phyloP scores from a whole-genome alignment of 1,140 invertebrate genomes.

The Zaprionus kolodkinae region DNA sequence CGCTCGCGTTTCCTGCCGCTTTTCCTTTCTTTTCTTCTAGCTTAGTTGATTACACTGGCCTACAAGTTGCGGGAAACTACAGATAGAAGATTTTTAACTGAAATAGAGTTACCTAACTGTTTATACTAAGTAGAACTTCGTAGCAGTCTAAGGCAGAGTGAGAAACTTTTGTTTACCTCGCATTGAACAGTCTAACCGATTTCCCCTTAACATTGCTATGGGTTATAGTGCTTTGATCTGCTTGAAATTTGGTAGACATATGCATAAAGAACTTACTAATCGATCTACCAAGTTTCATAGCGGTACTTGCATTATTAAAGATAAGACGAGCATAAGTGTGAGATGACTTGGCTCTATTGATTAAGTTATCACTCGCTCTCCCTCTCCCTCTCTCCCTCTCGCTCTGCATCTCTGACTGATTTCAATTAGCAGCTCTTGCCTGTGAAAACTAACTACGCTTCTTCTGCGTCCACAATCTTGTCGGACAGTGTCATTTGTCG shows the following conservation, averaged over 20 bases:
- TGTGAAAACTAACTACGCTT: not conserved
- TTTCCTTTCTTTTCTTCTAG: slow-evolving; percentile 19
- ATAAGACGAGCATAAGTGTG: not conserved
- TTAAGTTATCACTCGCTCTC: not conserved
- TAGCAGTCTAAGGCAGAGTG: too few species aligned
- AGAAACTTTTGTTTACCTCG: not conserved
- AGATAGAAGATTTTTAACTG: not conserved
- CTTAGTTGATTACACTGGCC: slow-evolving; percentile 46
- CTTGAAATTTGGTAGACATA: not conserved
- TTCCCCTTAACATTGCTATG: not conserved
- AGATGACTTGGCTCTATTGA: not conserved
- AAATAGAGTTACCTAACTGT: not conserved
- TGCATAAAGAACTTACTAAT: not conserved
- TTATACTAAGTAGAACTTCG: too few species aligned
- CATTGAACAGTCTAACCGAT: not conserved
- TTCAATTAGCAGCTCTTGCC: not conserved
- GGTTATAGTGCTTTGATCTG: not conserved
- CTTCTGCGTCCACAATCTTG: not conserved
- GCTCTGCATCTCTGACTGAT: not conserved
- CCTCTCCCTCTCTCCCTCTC: not conserved
- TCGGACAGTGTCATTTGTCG: slow-evolving; percentile 33
- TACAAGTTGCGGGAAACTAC: slow-evolving; percentile 8
- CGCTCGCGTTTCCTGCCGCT: slow-evolving; percentile 15
- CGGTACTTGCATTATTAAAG: not conserved
- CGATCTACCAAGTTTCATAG: not conserved